These are phyloP conservation scores for Sminthopsis crassicaudata DNA, from an alignment of 2,113 vertebrate species.

Conservation along the genomic window DNA sequence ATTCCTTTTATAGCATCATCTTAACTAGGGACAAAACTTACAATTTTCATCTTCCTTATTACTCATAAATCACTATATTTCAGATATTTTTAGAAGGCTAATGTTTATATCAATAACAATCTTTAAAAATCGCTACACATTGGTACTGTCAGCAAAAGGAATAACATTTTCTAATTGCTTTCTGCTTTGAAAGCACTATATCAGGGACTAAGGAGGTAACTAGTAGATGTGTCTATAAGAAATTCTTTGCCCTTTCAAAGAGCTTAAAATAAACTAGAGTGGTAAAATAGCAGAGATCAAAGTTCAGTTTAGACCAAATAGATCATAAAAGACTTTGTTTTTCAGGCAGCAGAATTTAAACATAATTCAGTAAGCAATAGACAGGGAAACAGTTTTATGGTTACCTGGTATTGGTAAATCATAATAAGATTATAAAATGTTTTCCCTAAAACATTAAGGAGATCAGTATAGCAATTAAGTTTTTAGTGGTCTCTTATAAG, in stretches of 20 bases:
- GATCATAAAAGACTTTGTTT: neutral
- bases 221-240: neutral
- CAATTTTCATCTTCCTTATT: neutral
- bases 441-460: neutral
- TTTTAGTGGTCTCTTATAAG: neutral
- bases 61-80: constrained; percentile 15
- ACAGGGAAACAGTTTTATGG: neutral
- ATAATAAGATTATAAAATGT: neutral
- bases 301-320: neutral
- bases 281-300: neutral
- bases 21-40: constrained; percentile 1
- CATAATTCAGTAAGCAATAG: neutral
- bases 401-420: neutral
- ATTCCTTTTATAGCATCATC: neutral
- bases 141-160: neutral
- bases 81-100: constrained; percentile 20
- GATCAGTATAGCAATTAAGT: neutral
- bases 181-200: neutral
- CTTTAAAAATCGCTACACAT: neutral
- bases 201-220: neutral
- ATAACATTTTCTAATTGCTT: neutral
- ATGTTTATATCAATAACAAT: constrained; percentile 13
- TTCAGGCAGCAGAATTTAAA: neutral
- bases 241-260: neutral
- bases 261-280: neutral